Percentiles rank a stretch among this genome's conserved stretches.
Conservation (phyloP, 1,140 invertebrate genomes). For the Orchestia grillus region DNA sequence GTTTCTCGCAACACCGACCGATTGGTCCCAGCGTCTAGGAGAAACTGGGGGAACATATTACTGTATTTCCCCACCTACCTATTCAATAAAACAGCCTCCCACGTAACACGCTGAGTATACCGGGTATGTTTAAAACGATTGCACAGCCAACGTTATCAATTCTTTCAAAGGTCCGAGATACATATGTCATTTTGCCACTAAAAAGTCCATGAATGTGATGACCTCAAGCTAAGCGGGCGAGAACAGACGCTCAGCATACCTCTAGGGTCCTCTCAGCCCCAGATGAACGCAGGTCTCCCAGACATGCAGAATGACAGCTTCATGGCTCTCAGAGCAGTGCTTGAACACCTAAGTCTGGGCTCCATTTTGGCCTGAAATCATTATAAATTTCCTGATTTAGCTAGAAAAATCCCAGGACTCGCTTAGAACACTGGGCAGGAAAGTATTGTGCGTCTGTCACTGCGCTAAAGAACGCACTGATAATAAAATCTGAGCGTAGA, state of each 20-base stretch:
- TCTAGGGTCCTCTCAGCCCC: neutral
- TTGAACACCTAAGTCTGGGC: no score
- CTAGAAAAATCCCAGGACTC: no score
- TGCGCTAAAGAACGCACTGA: no score
- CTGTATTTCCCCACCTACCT: neutral
- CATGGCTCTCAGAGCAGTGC: no score
- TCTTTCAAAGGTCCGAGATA: neutral
- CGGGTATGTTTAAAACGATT: neutral
- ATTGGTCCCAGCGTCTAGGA: neutral
- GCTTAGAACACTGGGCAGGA: no score
- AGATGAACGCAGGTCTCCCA: neutral
- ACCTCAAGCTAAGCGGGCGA: neutral
- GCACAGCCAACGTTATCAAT: neutral
- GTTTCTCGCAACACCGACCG: neutral
- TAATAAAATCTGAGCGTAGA: no score
- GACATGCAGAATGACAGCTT: neutral
- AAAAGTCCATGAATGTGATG: neutral
- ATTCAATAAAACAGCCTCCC: neutral
- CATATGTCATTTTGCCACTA: neutral
- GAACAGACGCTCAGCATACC: neutral
- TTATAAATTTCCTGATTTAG: no score
- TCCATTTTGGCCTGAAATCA: no score
- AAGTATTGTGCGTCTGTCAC: no score
- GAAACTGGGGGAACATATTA: neutral
- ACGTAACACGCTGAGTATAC: neutral